phyloP scores from a whole-genome alignment of 2,888 invertebrate genomes.

The Tiliacea aurago region DNA sequence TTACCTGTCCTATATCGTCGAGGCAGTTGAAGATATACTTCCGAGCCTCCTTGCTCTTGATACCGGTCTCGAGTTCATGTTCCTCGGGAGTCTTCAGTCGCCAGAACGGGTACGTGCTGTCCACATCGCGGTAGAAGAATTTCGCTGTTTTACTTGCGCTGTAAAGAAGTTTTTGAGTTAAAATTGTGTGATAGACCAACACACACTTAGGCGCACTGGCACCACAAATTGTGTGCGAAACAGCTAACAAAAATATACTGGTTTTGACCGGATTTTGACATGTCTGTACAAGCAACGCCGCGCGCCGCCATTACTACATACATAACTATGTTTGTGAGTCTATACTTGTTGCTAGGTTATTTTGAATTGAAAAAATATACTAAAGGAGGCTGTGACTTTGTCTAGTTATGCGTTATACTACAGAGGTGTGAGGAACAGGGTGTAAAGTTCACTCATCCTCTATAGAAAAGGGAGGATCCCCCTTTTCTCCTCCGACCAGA shows the following conservation, averaged over 20 bases:
- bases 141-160: slow-evolving; percentile 99
- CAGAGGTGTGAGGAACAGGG: too few relatives aligned
- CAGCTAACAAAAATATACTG: too few relatives aligned
- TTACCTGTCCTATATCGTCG: slow-evolving; percentile 98
- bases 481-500: too few relatives aligned
- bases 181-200: neutral
- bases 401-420: neutral
- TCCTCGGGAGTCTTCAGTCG: slow-evolving; percentile 98
- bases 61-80: slow-evolving; percentile 99
- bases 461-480: too few relatives aligned
- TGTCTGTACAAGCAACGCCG: too few relatives aligned
- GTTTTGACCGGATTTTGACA: too few relatives aligned
- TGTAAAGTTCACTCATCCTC: too few relatives aligned
- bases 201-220: neutral
- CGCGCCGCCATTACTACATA: too few relatives aligned
- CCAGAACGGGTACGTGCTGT: slow-evolving; percentile 97
- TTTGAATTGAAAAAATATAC: neutral
- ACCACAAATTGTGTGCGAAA: too few relatives aligned
- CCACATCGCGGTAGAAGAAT: slow-evolving; percentile 99
- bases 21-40: slow-evolving; percentile 99
- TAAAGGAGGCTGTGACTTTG: neutral
- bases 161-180: slow-evolving; percentile 66
- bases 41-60: slow-evolving; percentile 99
- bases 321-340: too few relatives aligned
- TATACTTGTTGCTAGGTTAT: too few relatives aligned